These are phyloP conservation scores for Silurus meridionalis DNA, from an alignment of 2,113 vertebrate species.

Conservation along the genomic window DNA sequence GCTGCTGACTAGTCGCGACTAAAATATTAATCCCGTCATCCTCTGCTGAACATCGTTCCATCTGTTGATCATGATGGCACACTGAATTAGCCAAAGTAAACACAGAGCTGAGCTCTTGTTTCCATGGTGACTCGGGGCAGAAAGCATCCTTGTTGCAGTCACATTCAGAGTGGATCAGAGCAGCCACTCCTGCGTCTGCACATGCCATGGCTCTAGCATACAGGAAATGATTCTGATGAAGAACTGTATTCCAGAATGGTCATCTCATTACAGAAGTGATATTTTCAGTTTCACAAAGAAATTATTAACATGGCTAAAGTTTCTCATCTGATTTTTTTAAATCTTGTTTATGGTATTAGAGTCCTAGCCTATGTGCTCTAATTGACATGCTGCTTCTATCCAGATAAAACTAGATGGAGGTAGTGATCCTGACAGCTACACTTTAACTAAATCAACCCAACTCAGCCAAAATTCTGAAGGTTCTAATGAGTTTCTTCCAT, in stretches of 20 bases:
- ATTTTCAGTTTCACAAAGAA: not conserved
- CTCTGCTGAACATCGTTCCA: conserved; percentile 32
- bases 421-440: not conserved
- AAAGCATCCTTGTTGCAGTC: conserved; percentile 21
- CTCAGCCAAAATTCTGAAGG: not conserved
- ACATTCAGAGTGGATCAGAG: conserved; percentile 21
- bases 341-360: not conserved
- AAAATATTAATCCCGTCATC: conserved; percentile 21
- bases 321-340: not conserved
- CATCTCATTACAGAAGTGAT: not conserved
- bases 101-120: conserved; percentile 36
- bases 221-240: not conserved
- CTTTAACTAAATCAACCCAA: not conserved
- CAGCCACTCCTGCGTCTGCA: not conserved
- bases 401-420: not conserved
- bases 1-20: not conserved
- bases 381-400: not conserved
- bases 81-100: conserved; percentile 41
- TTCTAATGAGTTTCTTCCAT: conserved; percentile 8
- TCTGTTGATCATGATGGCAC: conserved; percentile 35
- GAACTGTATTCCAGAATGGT: not conserved
- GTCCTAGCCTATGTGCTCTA: not conserved
- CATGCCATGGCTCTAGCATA: not conserved
- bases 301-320: not conserved
- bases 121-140: conserved; percentile 39